Percentiles rank a stretch among this genome's conserved stretches.
phyloP scores from a whole-genome alignment of 2,888 invertebrate genomes.

The Drosophila gaucha region DNA sequence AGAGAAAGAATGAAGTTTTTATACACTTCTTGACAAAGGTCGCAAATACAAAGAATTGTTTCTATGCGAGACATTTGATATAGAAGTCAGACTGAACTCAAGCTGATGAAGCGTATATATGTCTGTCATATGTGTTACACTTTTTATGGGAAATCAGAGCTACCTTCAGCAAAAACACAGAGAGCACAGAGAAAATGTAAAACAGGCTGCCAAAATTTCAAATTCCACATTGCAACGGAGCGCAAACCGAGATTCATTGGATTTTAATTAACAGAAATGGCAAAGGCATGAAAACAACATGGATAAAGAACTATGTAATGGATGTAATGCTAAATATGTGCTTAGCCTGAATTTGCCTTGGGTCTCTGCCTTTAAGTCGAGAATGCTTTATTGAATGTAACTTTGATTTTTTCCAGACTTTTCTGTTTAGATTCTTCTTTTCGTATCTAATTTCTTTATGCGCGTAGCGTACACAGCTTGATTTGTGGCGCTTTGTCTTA shows the following conservation, averaged over 20 bases:
- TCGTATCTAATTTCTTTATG: constrained; percentile 50
- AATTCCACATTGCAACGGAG: constrained; percentile 36
- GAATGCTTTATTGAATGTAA: constrained; percentile 32
- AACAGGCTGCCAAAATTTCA: constrained; percentile 42
- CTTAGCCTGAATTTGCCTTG: constrained; percentile 3
- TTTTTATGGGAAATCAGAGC: background rate
- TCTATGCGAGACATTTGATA: background rate
- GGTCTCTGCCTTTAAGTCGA: constrained; percentile 21
- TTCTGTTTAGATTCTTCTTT: constrained; percentile 4
- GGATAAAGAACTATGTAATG: constrained; percentile 11
- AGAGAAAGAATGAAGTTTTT: background rate
- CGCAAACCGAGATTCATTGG: constrained; percentile 60
- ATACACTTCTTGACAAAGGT: background rate
- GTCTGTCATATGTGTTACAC: background rate
- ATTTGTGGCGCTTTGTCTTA: constrained; percentile 60
- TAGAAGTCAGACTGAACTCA: background rate
- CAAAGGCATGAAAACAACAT: constrained; percentile 21
- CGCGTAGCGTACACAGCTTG: constrained; percentile 50
- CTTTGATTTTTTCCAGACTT: constrained; percentile 29
- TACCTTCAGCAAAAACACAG: background rate
- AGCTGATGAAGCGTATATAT: background rate
- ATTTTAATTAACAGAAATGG: constrained; percentile 70
- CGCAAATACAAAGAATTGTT: background rate
- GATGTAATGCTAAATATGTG: constrained; percentile 14
- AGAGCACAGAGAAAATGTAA: background rate